Base-by-base conservation (phyloP, 2,888 invertebrate genomes). In the Lottia scabra region DNA sequence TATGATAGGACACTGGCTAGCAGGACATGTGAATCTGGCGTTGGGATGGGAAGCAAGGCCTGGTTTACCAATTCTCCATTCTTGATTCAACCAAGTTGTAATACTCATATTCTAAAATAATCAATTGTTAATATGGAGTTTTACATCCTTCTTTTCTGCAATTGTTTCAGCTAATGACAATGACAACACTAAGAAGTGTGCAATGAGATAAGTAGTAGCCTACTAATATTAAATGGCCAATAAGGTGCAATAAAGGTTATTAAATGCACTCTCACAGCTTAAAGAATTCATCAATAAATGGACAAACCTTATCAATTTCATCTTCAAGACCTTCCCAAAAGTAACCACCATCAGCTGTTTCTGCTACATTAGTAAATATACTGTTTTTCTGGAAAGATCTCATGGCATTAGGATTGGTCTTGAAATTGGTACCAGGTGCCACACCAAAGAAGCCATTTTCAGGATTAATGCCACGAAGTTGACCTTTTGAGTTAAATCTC, bases 371-470 rank as follows among this genome's bases (percentile, higher is more conserved):
- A 0, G 99, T 99, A 91, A 99, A 99, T 68, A 99, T 93, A 0
- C 98, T 97, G 90, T 99, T 95, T 82, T 93, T 92, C 90, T 96
- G 94, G 70, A 98, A 93, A 0, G 97, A 96, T 72, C 93, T 91
- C 97, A 99, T 98, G 6, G 99, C 99, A 86, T 97, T 97, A 0
- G 98, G 98, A 90, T 99, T 99, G 0, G 98, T 98, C 48, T 93
- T 92, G 79, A 91, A 91, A 0, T 96, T 97, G 1, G 99, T 99
- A 90, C 96, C 98, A 64, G 98, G 98, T 1, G 99, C 98, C 0
- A 99, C 99, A 23, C 99, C 99, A 89, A 99, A 99, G 93, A 99
- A 99, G 0, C 99, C 99, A 86, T 96, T 96, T 90, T 99, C 99
- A 0, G 99, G 98, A 89, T 99, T 99, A 83, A 99, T 99, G 8